Evolutionary conservation across 2,113 vertebrate species (phyloP).

Genomic region (Struthidea cinerea): DNA sequence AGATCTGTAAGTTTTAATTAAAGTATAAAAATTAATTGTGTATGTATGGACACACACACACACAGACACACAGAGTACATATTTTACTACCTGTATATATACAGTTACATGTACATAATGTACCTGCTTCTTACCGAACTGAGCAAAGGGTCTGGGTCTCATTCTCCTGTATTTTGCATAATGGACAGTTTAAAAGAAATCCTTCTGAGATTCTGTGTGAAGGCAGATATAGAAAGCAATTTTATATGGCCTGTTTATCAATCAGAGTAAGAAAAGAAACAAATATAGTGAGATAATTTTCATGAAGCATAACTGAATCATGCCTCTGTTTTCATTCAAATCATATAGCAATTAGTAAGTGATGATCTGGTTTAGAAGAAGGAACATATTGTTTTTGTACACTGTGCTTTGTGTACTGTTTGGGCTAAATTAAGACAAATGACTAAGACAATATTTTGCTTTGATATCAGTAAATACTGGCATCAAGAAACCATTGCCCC

Average conservation of each 20-base stretch:
- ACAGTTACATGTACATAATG: background rate
- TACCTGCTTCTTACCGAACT: background rate
- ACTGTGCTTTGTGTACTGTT: conserved; percentile 52
- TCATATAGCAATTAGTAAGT: conserved; percentile 40
- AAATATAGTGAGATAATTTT: background rate
- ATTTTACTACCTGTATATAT: rapidly evolving
- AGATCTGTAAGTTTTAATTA: background rate
- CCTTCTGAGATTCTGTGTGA: background rate
- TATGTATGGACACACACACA: background rate
- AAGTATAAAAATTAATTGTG: background rate
- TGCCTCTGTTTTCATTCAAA: conserved; percentile 47
- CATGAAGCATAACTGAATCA: conserved; percentile 11
- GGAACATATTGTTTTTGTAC: conserved; percentile 56
- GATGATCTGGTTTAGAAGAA: conserved; percentile 41
- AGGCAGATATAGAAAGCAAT: background rate
- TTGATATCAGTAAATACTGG: conserved; percentile 65
- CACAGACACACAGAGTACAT: background rate
- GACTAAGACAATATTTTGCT: conserved; percentile 53
- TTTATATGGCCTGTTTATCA: background rate
- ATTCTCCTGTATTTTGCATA: background rate
- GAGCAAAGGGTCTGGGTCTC: background rate
- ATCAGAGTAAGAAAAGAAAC: background rate
- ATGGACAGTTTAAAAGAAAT: background rate
- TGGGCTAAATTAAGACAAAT: conserved; percentile 60
- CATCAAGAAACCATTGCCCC: conserved; percentile 38